A percentile compares a stretch with the other conserved stretches of the same genome.
Conservation (phyloP, 1,140 invertebrate species). For the Drosophila lini region DNA sequence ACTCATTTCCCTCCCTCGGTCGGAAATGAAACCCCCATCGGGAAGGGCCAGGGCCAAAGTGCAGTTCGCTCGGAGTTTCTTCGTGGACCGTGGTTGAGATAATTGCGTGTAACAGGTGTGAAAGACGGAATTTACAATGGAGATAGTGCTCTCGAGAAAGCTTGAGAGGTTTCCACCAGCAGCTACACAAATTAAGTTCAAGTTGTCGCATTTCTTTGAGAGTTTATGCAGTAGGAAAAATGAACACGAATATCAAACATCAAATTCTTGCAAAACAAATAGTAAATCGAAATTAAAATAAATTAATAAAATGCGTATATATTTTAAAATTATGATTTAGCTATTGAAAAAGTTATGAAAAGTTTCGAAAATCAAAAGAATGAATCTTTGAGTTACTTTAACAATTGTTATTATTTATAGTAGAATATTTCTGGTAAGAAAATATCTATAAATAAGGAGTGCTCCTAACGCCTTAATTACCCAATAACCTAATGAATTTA, state of each 20-base stretch:
- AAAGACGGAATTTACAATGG: slow-evolving; percentile 81
- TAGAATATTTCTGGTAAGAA: too few relatives aligned
- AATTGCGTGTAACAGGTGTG: slow-evolving; percentile 83
- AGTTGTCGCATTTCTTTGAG: slow-evolving; percentile 41
- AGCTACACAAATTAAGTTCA: slow-evolving; percentile 68
- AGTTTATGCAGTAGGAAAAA: background rate
- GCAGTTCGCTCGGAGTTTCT: slow-evolving; percentile 63
- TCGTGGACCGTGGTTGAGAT: slow-evolving; percentile 63
- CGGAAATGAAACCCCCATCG: slow-evolving; percentile 68
- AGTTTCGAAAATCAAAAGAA: too few relatives aligned
- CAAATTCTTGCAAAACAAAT: background rate
- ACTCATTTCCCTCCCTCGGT: slow-evolving; percentile 74
- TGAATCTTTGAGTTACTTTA: too few relatives aligned
- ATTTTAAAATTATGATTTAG: too few relatives aligned
- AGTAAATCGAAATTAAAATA: too few relatives aligned
- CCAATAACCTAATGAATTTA: background rate
- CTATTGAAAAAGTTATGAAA: too few relatives aligned
- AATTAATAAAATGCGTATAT: too few relatives aligned
- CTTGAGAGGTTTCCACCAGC: slow-evolving; percentile 38
- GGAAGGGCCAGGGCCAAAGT: slow-evolving; percentile 49
- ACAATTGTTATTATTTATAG: too few relatives aligned
- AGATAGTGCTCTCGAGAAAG: slow-evolving; percentile 54
- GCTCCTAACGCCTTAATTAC: background rate
- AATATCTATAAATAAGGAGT: background rate
- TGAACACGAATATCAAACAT: background rate